Evolutionary conservation across 2,113 vertebrate genomes (phyloP).

Genomic region (Eudorcas thomsonii): DNA sequence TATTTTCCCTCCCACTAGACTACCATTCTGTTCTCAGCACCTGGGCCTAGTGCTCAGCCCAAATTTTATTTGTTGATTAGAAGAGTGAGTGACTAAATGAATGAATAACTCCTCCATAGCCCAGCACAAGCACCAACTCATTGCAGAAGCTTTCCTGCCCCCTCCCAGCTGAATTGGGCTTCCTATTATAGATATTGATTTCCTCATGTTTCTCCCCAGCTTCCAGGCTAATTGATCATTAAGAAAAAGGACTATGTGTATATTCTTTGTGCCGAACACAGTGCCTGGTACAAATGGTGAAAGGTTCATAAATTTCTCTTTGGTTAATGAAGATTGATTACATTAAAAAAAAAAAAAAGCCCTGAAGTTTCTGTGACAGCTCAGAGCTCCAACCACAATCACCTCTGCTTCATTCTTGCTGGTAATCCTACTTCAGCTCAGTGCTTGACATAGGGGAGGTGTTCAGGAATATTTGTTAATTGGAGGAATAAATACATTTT

Average conservation of each 20-base stretch:
- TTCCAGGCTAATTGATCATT: not conserved
- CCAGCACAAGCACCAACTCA: not conserved
- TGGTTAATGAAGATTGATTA: not conserved
- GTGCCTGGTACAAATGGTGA: not conserved
- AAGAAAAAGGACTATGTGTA: not conserved
- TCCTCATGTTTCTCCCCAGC: not conserved
- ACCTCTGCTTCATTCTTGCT: not conserved
- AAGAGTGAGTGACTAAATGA: not conserved
- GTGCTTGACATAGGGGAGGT: not conserved
- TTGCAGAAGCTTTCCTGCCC: not conserved
- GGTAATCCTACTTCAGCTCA: not conserved
- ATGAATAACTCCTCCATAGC: not conserved
- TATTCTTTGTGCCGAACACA: not conserved
- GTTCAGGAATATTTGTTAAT: not conserved
- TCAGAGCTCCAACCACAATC: not conserved
- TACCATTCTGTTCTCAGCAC: not conserved
- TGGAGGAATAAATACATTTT: not conserved
- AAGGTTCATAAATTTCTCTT: not conserved
- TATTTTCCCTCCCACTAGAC: not conserved
- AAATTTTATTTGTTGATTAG: not conserved
- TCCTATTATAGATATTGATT: not conserved
- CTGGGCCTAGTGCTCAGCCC: not conserved
- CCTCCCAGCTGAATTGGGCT: not conserved
- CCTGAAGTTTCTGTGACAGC: not conserved
- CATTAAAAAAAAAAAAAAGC: not conserved